Conservation (phyloP, 2,797 vertebrate genomes). For the Vireo griseus region DNA sequence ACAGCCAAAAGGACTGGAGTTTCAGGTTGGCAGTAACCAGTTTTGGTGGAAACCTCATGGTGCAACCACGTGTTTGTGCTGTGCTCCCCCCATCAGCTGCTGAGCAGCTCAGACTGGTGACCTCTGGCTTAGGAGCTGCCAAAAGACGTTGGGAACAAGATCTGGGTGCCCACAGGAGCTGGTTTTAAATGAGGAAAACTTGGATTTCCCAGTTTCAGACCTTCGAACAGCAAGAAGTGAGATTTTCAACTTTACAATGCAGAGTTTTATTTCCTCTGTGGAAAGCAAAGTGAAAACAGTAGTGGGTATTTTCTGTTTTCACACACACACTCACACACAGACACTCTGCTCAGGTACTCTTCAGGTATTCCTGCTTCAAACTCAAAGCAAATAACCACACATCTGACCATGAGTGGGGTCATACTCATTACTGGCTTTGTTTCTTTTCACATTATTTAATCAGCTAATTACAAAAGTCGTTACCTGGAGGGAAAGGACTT, state of each 20-base stretch:
- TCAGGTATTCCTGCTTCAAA: not conserved
- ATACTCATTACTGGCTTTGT: not conserved
- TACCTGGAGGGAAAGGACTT: not conserved
- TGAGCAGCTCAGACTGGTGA: not conserved
- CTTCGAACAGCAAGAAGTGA: not conserved
- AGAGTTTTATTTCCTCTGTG: not conserved
- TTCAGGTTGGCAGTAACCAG: not conserved
- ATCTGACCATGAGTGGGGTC: not conserved
- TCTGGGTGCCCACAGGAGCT: not conserved
- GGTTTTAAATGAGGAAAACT: not conserved
- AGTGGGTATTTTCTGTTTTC: not conserved
- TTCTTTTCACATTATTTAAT: not conserved
- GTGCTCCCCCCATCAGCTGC: not conserved
- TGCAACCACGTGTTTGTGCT: accelerated
- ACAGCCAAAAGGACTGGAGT: not conserved
- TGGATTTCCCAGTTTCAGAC: not conserved
- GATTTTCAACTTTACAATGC: not conserved
- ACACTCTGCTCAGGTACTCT: not conserved
- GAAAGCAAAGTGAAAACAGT: not conserved
- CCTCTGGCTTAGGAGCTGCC: not conserved
- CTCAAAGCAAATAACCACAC: not conserved
- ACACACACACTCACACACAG: not conserved
- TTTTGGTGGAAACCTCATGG: not conserved
- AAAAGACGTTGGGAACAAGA: not conserved
- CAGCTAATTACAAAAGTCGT: not conserved